Percentiles rank a stretch among this genome's conserved stretches.
phyloP scores from a whole-genome alignment of 2,113 vertebrate species.

The Rissa tridactyla region DNA sequence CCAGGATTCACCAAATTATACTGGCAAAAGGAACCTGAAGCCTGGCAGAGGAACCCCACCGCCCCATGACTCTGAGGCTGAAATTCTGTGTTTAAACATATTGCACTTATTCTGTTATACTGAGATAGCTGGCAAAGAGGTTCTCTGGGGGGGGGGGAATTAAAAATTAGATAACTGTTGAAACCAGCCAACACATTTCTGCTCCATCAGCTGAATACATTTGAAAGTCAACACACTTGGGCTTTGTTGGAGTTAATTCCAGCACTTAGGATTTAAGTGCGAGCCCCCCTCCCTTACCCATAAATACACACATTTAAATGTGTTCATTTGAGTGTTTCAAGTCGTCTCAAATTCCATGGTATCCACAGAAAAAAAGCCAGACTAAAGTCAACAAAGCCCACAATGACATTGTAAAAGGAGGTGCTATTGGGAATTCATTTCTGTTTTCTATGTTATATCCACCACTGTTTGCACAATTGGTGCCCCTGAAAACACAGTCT shows the following conservation, averaged over 20 bases:
- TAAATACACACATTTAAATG: conserved; percentile 45
- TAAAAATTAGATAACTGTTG: not conserved
- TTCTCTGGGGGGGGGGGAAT: not conserved
- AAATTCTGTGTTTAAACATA: not conserved
- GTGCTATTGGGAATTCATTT: conserved; percentile 23
- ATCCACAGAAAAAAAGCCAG: conserved; percentile 1
- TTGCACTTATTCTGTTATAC: not conserved
- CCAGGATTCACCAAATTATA: not conserved
- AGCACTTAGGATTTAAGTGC: conserved; percentile 44
- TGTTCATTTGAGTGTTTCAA: conserved; percentile 24
- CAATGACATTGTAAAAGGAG: conserved; percentile 31
- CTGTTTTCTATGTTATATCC: not conserved
- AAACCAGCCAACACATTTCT: not conserved
- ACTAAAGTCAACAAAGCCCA: conserved; percentile 50
- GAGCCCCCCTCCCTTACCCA: conserved; percentile 8
- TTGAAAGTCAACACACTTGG: conserved; percentile 44
- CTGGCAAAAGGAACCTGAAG: not conserved
- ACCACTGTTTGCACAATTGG: conserved; percentile 1
- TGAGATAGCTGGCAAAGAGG: not conserved
- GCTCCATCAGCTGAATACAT: conserved; percentile 14
- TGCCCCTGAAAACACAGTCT: not conserved
- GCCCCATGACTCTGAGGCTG: accelerated
- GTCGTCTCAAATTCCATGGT: conserved; percentile 44
- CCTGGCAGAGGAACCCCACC: not conserved
- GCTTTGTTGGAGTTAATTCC: conserved; percentile 56